These are phyloP conservation scores for Spialia ferax DNA, from an alignment of 2,888 invertebrate genomes.

Conservation along the genomic window DNA sequence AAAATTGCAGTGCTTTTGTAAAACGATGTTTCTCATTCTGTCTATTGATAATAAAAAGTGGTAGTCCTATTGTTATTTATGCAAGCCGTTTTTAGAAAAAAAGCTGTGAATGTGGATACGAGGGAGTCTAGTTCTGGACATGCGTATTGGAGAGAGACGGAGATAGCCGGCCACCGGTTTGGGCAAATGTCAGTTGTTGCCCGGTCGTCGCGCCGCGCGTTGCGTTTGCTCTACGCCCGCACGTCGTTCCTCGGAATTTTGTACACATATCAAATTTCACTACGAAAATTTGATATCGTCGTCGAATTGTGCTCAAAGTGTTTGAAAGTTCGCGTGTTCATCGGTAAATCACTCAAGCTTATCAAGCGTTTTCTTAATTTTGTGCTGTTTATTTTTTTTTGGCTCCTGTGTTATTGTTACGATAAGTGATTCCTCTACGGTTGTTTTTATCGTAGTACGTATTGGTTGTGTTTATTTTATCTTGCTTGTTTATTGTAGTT, in stretches of 20 bases:
- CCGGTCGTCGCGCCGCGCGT: constrained; percentile 72
- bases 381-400: constrained; percentile 55
- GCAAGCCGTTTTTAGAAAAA: constrained; percentile 28
- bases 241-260: constrained; percentile 57
- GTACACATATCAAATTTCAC: constrained; percentile 85
- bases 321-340: constrained; percentile 70
- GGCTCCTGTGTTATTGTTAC: constrained; percentile 75
- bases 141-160: constrained; percentile 80
- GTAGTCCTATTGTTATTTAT: constrained; percentile 10
- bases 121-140: constrained; percentile 78
- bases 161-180: constrained; percentile 60
- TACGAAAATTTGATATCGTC: constrained; percentile 84
- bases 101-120: constrained; percentile 34
- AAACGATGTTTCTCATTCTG: neutral
- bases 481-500: constrained; percentile 47
- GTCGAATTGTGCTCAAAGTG: constrained; percentile 78
- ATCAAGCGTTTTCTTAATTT: constrained; percentile 45
- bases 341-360: constrained; percentile 64
- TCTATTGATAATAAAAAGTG: constrained; percentile 14
- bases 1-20: neutral
- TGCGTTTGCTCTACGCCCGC: constrained; percentile 51
- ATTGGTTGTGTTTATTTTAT: constrained; percentile 57
- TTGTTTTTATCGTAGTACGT: constrained; percentile 73
- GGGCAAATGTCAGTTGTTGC: constrained; percentile 73
- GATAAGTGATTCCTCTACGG: constrained; percentile 67